These are phyloP conservation scores for Carcharodon carcharias DNA, from an alignment of 2,797 vertebrate species.

Conservation along the genomic window DNA sequence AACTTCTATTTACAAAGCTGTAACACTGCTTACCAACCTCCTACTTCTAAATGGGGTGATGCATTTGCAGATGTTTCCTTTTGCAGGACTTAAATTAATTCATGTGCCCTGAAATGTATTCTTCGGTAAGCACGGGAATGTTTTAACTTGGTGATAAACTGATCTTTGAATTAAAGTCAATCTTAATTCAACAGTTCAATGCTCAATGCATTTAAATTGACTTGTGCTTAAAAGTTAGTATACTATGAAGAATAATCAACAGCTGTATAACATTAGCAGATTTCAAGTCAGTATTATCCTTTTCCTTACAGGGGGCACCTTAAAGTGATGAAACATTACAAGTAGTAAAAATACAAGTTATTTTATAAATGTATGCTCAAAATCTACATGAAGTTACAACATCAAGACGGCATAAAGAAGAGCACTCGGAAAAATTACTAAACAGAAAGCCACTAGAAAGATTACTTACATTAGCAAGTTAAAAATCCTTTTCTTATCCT, in stretches of 20 bases:
- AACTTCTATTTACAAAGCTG: not conserved
- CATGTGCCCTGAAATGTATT: not conserved
- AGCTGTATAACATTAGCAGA: not conserved
- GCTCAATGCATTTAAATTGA: not conserved
- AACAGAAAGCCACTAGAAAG: not conserved
- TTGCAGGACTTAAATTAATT: not conserved
- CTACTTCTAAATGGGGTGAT: not conserved
- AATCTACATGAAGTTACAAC: not conserved
- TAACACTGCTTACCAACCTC: not conserved
- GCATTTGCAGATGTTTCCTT: not conserved
- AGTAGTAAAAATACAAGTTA: not conserved
- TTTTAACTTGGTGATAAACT: not conserved
- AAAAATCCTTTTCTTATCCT: not conserved
- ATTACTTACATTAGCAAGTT: not conserved
- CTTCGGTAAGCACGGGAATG: too few species aligned
- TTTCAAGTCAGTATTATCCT: not conserved
- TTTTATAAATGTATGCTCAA: not conserved
- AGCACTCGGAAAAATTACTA: not conserved
- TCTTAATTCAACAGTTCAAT: not conserved
- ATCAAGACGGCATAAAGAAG: not conserved
- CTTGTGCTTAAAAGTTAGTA: not conserved
- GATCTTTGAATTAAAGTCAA: not conserved
- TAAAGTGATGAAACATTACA: not conserved
- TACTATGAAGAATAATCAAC: not conserved
- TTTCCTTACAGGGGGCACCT: not conserved